Conservation (phyloP, 1,140 invertebrate species). For the Gyrodactylus salaris region DNA sequence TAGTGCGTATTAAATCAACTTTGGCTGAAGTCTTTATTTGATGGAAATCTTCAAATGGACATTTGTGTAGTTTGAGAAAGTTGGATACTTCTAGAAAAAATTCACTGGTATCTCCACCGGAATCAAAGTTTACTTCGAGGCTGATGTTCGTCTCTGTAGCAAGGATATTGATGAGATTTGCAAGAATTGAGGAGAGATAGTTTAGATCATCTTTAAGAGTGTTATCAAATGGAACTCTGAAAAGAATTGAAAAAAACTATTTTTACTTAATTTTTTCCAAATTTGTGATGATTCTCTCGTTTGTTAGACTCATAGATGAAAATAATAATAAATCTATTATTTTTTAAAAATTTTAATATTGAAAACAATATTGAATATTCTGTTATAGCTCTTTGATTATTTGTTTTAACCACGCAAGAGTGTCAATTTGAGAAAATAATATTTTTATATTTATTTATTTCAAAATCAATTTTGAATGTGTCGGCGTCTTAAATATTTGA, state of each 20-base stretch:
- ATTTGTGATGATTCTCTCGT: too few relatives aligned
- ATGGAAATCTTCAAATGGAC: not conserved
- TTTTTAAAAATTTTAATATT: too few relatives aligned
- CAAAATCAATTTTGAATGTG: too few relatives aligned
- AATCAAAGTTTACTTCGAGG: not conserved
- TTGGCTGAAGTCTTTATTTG: not conserved
- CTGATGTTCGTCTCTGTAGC: not conserved
- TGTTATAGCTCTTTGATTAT: too few relatives aligned
- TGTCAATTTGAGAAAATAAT: too few relatives aligned
- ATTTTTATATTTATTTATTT: too few relatives aligned
- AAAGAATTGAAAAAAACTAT: not conserved
- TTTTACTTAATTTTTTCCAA: not conserved
- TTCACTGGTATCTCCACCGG: not conserved
- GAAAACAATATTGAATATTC: too few relatives aligned
- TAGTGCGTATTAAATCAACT: too few relatives aligned
- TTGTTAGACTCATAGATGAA: too few relatives aligned
- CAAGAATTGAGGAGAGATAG: not conserved
- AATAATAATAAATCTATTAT: too few relatives aligned
- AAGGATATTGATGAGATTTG: not conserved
- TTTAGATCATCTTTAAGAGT: not conserved
- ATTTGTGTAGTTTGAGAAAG: not conserved
- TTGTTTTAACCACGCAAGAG: too few relatives aligned
- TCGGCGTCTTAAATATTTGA: too few relatives aligned
- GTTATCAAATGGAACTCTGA: not conserved
- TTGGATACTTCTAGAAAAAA: not conserved